Conservation (phyloP, 2,113 vertebrate genomes). For the Progne subis region DNA sequence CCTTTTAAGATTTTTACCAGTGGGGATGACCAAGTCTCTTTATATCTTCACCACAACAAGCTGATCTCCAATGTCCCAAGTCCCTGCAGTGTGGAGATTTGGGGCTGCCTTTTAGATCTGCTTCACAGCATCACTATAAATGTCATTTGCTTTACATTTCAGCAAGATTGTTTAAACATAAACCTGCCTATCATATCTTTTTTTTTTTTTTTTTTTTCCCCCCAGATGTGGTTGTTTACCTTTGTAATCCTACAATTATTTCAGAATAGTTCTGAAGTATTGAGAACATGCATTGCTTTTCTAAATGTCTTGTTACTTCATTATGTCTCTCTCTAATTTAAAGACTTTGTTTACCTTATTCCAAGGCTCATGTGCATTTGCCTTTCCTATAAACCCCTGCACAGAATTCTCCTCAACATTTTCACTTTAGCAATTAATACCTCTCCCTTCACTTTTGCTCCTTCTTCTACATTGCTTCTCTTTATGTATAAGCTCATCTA, state of each 20-base stretch:
- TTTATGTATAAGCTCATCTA: not conserved
- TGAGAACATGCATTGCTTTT: not conserved
- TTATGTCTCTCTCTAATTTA: not conserved
- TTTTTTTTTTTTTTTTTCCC: not conserved
- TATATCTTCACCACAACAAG: not conserved
- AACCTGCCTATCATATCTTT: not conserved
- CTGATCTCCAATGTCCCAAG: not conserved
- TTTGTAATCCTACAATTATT: not conserved
- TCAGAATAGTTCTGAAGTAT: not conserved
- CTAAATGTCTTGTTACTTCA: not conserved
- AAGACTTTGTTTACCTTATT: not conserved
- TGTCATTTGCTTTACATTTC: not conserved
- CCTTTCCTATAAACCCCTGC: not conserved
- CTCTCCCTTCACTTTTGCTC: not conserved
- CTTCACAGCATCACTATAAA: not conserved
- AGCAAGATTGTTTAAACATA: not conserved
- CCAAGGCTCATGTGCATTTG: not conserved
- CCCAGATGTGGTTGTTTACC: not conserved
- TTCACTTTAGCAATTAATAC: not conserved
- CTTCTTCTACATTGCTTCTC: accelerated
- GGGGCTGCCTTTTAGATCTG: not conserved
- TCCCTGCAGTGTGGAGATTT: not conserved
- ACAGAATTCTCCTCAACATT: not conserved
- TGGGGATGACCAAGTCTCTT: not conserved
- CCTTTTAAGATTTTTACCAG: not conserved